phyloP scores from a whole-genome alignment of 2,888 invertebrate species.

The Phymatocera aterrima region DNA sequence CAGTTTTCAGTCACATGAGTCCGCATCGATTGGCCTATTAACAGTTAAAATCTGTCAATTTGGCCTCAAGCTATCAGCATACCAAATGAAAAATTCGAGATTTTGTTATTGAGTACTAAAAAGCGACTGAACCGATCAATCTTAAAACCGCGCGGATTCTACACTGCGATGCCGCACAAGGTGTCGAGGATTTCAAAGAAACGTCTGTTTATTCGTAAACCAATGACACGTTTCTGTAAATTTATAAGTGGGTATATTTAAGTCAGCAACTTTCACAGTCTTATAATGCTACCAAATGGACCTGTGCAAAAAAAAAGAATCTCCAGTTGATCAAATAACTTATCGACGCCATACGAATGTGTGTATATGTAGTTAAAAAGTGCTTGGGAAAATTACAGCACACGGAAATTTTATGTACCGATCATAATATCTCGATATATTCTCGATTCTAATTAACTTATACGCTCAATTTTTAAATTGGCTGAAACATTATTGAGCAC shows the following conservation, averaged over 20 bases:
- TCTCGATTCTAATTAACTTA: neutral
- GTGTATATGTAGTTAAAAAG: no score
- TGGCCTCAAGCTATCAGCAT: no score
- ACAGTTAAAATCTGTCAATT: no score
- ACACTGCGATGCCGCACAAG: neutral
- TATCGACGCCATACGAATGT: neutral
- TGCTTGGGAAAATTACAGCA: neutral
- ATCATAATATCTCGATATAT: neutral
- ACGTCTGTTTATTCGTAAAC: neutral
- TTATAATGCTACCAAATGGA: neutral
- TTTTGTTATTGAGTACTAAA: neutral
- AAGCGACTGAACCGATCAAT: no score
- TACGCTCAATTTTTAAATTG: no score
- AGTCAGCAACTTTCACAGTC: neutral
- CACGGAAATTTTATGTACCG: no score
- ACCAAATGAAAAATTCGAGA: no score
- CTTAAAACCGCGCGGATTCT: neutral
- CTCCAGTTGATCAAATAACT: neutral
- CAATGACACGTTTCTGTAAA: neutral
- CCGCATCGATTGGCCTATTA: no score
- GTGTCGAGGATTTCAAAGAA: conserved; percentile 30
- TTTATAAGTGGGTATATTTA: no score
- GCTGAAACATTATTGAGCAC: no score
- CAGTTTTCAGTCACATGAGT: no score
- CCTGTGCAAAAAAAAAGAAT: neutral